Percentiles rank a stretch among this genome's conserved stretches.
Conservation (phyloP, 2,797 vertebrate species). For the Rousettus madagascariensis region DNA sequence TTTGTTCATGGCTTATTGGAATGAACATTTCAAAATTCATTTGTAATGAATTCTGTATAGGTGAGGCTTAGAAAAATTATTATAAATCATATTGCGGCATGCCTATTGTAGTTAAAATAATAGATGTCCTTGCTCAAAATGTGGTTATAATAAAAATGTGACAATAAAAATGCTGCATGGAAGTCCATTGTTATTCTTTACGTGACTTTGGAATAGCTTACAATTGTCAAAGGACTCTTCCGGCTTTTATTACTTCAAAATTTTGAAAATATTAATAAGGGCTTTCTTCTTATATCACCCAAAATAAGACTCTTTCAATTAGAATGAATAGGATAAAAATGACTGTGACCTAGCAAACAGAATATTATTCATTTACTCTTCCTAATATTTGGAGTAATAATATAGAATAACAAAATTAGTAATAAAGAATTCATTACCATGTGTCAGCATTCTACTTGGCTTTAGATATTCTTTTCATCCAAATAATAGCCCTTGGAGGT, state of each 20-base stretch:
- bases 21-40: slow-evolving; percentile 57
- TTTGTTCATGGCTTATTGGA: slow-evolving; percentile 37
- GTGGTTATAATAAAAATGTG: slow-evolving; percentile 56
- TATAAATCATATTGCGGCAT: slow-evolving; percentile 10
- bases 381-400: slow-evolving; percentile 4
- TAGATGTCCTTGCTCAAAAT: slow-evolving; percentile 52
- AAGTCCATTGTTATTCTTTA: slow-evolving; percentile 43
- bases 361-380: slow-evolving; percentile 24
- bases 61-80: slow-evolving; percentile 39
- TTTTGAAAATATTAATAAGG: slow-evolving; percentile 57
- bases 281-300: slow-evolving; percentile 26
- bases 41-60: slow-evolving; percentile 49
- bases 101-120: slow-evolving; percentile 60
- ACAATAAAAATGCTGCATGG: slow-evolving; percentile 5
- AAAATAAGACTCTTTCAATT: slow-evolving; percentile 12
- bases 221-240: slow-evolving; percentile 44
- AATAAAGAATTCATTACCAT: background rate
- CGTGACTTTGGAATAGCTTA: slow-evolving; percentile 2
- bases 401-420: slow-evolving; percentile 1
- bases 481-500: background rate
- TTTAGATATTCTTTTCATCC: background rate
- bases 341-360: background rate
- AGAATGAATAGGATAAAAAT: slow-evolving; percentile 44
- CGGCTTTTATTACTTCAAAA: slow-evolving; percentile 58
- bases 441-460: background rate